A percentile compares a stretch with the other conserved stretches of the same genome.
Conservation (phyloP, 2,888 invertebrate genomes). For the Theristus sp. region DNA sequence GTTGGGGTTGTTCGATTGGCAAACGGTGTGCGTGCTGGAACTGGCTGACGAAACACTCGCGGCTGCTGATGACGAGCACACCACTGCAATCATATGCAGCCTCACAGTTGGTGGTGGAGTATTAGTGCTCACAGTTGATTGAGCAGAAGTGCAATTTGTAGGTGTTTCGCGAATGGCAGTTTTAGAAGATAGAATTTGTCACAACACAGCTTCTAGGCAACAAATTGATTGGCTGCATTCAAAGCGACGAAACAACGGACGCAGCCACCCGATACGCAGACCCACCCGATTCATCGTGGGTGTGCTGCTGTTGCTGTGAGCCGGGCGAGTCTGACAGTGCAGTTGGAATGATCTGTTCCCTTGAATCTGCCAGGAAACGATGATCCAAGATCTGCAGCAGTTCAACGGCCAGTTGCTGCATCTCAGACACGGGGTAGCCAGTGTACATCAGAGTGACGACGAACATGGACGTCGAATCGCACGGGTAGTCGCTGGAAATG, state of each 20-base stretch:
- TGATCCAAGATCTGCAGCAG: constrained; percentile 74
- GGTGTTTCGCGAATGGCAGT: not conserved
- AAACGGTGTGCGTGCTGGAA: too few species aligned
- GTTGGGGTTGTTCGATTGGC: too few species aligned
- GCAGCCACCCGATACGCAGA: not conserved
- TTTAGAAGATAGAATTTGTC: not conserved
- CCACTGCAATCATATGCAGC: too few species aligned
- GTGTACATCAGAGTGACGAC: constrained; percentile 90
- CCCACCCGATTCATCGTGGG: too few species aligned
- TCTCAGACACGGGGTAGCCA: constrained; percentile 46
- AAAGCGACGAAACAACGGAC: not conserved
- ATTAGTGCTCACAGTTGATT: too few species aligned
- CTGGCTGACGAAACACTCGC: too few species aligned
- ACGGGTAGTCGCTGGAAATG: constrained; percentile 66
- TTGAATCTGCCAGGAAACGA: constrained; percentile 43
- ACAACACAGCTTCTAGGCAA: not conserved
- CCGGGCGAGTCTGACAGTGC: too few species aligned
- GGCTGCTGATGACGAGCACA: too few species aligned
- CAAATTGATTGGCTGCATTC: too few species aligned
- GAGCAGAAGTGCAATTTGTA: too few species aligned
- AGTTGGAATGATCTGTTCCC: not conserved
- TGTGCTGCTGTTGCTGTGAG: too few species aligned
- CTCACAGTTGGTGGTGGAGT: too few species aligned
- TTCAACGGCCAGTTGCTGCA: constrained; percentile 55
- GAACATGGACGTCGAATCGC: constrained; percentile 62